phyloP scores from a whole-genome alignment of 2,888 invertebrate species.

The Muscina levida region DNA sequence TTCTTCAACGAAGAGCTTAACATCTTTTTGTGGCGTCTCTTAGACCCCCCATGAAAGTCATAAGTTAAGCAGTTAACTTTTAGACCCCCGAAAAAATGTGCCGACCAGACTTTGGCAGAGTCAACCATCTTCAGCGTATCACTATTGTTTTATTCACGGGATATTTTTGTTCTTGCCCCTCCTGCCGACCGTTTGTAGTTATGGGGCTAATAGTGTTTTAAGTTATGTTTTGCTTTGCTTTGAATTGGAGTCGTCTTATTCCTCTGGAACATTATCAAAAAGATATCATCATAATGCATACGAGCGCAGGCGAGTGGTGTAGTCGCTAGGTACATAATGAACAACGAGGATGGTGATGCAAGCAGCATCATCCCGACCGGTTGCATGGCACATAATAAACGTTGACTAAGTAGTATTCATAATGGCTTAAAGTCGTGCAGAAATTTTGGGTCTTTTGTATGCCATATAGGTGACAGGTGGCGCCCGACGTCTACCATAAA shows the following conservation, averaged over 20 bases:
- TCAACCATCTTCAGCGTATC: neutral
- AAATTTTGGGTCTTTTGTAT: conserved; percentile 33
- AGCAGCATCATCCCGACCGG: neutral
- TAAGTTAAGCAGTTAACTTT: conserved; percentile 35
- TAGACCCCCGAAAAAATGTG: conserved; percentile 18
- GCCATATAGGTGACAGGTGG: conserved; percentile 63
- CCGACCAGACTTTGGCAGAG: conserved; percentile 11
- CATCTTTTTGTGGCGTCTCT: conserved; percentile 51
- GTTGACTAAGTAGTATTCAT: conserved; percentile 36
- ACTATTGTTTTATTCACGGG: conserved; percentile 11
- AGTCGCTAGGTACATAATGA: neutral
- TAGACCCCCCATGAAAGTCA: conserved; percentile 56
- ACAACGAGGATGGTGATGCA: conserved; percentile 10
- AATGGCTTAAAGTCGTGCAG: conserved; percentile 60
- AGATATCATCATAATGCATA: conserved; percentile 40
- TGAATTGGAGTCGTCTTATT: conserved; percentile 3
- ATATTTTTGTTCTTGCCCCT: neutral
- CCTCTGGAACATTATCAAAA: conserved; percentile 46
- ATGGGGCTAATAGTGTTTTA: conserved; percentile 57
- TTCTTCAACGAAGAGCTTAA: neutral
- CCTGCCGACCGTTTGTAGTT: no score
- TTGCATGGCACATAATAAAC: neutral
- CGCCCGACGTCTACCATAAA: conserved; percentile 55
- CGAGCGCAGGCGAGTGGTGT: neutral
- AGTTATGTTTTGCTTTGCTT: conserved; percentile 45